Base-by-base conservation (phyloP, 1,140 invertebrate genomes). In the Pseudomyrmex sp. region DNA sequence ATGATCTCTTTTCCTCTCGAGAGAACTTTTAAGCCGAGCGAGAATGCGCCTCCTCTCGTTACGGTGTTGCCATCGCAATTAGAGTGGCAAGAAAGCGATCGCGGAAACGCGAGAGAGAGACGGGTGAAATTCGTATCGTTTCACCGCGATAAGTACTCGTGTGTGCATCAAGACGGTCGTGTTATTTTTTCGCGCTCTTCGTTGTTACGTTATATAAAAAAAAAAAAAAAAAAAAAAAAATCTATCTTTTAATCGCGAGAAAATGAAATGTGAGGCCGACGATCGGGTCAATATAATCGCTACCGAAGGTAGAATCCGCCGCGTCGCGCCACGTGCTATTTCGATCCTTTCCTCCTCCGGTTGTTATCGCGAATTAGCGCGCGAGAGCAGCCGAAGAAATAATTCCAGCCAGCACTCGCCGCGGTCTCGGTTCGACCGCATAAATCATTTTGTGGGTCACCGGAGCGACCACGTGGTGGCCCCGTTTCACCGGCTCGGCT, bases 391-490 rank as follows among this genome's bases (percentile, higher is more conserved):
- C 66, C 54, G 44, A 59, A 23, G 76, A 80, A 52, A 80, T 80
- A 70, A 80, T 80, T 80, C 76, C 76, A 80, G 76, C 76, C 65
- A 68, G 76, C 44, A 66, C 66, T 80, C 46, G 50, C 76, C 66
- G 46, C 65, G 50, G 48, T 66, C 61, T 50, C 74, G 62, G 76
- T 48, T 79, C 76, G 65, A 68, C 54, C 66, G 54, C 66, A 80
- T 80, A 80, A 80, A 80, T 80, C 76, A 80, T 72, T 80, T 80
- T 80, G 76, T 80, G 54, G 76, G 76, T 80, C 76, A 80, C 76
- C 76, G 76, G 76, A 80, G 66, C 76, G 66, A 46, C 76, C 76
- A 80, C 76, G 76, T 72, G 76, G 66, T 79, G 65, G 65, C 76
- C 76, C 66, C 76, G 76, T 80, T 80, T 56, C 76, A 70, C 54